These are phyloP conservation scores for Stigmatopora nigra DNA, from an alignment of 2,113 vertebrate genomes.

Conservation along the genomic window DNA sequence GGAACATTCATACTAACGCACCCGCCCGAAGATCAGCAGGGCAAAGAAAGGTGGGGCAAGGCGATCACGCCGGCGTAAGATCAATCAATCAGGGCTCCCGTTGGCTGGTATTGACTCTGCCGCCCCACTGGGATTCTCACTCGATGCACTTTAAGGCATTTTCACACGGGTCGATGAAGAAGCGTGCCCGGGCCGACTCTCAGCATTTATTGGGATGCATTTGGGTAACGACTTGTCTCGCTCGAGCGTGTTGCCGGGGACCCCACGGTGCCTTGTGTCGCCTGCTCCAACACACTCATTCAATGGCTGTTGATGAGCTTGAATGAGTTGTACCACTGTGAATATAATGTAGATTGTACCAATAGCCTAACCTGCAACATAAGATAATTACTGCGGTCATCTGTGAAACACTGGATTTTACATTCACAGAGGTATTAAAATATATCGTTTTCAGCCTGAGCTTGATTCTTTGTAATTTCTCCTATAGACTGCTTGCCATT, in stretches of 20 bases:
- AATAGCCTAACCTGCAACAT: background rate
- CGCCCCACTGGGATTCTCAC: slow-evolving; percentile 54
- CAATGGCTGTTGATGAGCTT: slow-evolving; percentile 1
- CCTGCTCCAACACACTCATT: background rate
- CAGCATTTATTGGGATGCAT: slow-evolving; percentile 42
- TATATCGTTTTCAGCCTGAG: background rate
- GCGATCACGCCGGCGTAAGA: slow-evolving; percentile 45
- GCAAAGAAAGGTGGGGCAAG: slow-evolving; percentile 23
- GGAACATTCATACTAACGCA: slow-evolving; percentile 24
- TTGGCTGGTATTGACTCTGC: slow-evolving; percentile 62
- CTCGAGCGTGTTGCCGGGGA: slow-evolving; percentile 1
- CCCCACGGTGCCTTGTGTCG: background rate
- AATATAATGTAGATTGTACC: background rate
- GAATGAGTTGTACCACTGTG: background rate
- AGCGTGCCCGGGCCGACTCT: slow-evolving; percentile 61
- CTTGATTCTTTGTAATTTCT: background rate
- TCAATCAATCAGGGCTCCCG: slow-evolving; percentile 63
- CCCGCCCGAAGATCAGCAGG: slow-evolving; percentile 20
- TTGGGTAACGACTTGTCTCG: slow-evolving; percentile 17
- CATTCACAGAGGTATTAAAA: background rate
- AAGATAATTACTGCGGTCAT: background rate
- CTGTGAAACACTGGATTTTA: background rate
- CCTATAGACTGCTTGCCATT: background rate
- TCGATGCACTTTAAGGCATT: slow-evolving; percentile 67
- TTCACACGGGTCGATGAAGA: slow-evolving; percentile 58